Percentiles rank a stretch among this genome's conserved stretches.
Evolutionary conservation across 2,888 invertebrate species (phyloP).

Genomic region (Autographa pulchrina): DNA sequence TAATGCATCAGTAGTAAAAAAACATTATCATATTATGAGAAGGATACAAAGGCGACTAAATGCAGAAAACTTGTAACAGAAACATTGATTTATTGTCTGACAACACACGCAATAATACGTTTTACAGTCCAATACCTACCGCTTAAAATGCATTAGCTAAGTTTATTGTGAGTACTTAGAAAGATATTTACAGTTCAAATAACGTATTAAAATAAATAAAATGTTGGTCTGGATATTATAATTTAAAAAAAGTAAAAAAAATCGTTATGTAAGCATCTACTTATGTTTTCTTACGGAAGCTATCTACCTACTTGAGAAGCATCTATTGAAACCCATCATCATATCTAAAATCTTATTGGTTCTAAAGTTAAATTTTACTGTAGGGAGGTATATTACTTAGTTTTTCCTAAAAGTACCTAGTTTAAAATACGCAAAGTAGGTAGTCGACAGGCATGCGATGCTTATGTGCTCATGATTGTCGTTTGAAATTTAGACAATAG

Average conservation of each 20-base stretch:
- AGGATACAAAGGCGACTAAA: slow-evolving; percentile 17
- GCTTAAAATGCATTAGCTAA: slow-evolving; percentile 2
- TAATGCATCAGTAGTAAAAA: no score
- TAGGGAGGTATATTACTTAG: no score
- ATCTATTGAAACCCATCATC: no score
- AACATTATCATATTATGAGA: no score
- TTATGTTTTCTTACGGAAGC: neutral
- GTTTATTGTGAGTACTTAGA: neutral
- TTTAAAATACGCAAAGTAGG: no score
- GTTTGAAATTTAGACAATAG: no score
- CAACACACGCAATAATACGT: slow-evolving; percentile 19
- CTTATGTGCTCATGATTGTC: no score
- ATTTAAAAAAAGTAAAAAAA: neutral
- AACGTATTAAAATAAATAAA: slow-evolving; percentile 11
- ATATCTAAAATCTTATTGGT: no score
- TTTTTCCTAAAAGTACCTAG: no score
- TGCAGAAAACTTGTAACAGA: slow-evolving; percentile 45
- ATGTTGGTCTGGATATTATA: neutral
- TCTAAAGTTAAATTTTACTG: no score
- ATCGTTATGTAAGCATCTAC: neutral
- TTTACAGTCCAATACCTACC: slow-evolving; percentile 5
- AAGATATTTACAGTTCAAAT: slow-evolving; percentile 4
- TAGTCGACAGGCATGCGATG: no score
- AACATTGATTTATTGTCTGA: slow-evolving; percentile 53
- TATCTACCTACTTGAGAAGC: no score